Base-by-base conservation (phyloP, 2,113 vertebrate species). In the Bos javanicus region DNA sequence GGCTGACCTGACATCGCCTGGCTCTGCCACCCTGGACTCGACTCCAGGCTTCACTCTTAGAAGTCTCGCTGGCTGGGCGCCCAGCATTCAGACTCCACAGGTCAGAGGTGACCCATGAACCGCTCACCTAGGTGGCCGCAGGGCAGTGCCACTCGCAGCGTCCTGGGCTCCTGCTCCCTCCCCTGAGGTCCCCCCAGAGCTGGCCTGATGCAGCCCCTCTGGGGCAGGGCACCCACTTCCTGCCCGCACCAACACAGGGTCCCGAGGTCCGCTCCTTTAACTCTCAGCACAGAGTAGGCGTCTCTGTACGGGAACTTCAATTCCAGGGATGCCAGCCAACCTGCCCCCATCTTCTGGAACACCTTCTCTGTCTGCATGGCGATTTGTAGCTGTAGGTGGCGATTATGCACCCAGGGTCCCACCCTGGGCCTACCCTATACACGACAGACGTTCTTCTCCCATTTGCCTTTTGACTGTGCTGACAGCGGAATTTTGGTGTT, bases 351-450 rank as follows among this genome's bases (percentile, higher is more conserved):
- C 26, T 60, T 26, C 13, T 28, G 36, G 48, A 14, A 10, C 0
- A 6, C 14, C 28, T 33, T 15, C 81, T 36, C 8, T 30, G 16
- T n/a, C 57, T 88, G 46, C 16, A 0, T 4, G 0, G 8, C 0
- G 2, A 23, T 46, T 30, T 23, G 16, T 1, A 16, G 16, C 0
- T 5, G 6, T 3, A 2, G 64, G 78, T 9, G 23, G 7, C 5
- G 1, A 1, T 5, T 4, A 25, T 0, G 4, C 10, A 7, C 64
- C 57, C 11, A 43, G 28, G 23, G 4, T 1, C 2, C 11, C 26
- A 21, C n/a, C 26, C 21, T 33, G 33, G 54, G 60, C 33, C 62
- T 43, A 3, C 28, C 2, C 14, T 2, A 0, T 3, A 7, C 28
- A 28, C 4, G 5, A 21, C 23, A 36, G 13, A 30, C 2, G 0